Conservation (phyloP, 2,888 invertebrate species). For the Colostygia pectinataria region DNA sequence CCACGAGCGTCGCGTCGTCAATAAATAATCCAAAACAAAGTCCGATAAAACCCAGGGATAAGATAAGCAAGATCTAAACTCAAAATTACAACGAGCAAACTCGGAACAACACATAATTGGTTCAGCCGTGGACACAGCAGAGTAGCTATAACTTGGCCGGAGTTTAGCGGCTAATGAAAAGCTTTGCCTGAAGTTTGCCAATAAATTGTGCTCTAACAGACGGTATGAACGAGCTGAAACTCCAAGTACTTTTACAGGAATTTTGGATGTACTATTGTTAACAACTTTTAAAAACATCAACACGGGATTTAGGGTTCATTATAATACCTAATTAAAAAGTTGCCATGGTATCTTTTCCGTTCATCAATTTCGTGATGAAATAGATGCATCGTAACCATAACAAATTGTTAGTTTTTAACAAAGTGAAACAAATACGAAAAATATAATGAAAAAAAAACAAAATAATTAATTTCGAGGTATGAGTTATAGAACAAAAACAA, state of each 20-base stretch:
- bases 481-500: not conserved
- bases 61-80: conserved; percentile 12
- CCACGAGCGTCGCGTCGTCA: too few species aligned
- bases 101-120: conserved; percentile 18
- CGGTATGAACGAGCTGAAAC: conserved; percentile 10
- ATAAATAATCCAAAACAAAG: too few species aligned
- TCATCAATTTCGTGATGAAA: too few species aligned
- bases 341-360: too few species aligned
- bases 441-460: too few species aligned
- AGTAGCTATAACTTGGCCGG: conserved; percentile 18
- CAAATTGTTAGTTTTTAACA: too few species aligned
- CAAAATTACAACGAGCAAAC: conserved; percentile 25
- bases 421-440: too few species aligned
- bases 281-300: too few species aligned
- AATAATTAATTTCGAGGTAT: not conserved
- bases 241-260: not conserved
- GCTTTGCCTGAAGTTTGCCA: conserved; percentile 33
- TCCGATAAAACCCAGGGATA: not conserved
- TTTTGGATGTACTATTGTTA: not conserved
- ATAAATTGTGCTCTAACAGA: conserved; percentile 33
- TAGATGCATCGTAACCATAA: too few species aligned
- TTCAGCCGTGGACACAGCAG: conserved; percentile 22
- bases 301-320: too few species aligned
- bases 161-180: conserved; percentile 26
- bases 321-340: too few species aligned